Base-by-base conservation (phyloP, 2,888 invertebrate genomes). In the Biston stratarius region DNA sequence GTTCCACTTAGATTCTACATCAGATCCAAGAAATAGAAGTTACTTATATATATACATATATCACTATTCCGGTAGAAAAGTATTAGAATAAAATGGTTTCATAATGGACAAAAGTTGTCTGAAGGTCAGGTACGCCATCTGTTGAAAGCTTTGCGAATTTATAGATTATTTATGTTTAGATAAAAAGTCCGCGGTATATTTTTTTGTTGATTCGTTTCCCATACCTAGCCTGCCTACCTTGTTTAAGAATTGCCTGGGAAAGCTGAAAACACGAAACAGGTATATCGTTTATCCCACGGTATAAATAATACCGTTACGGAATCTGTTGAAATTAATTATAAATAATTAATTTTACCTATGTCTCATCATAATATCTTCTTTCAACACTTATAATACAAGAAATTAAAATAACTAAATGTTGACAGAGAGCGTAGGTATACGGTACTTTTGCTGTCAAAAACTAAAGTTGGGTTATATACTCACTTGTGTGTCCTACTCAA, bases 231-330 rank as follows among this genome's bases (percentile, higher is more conserved):
- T 53, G 38, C 52, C 9, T 38, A 24, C 3, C 0, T 2, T 6
- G 9, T 6, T 38, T 53, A 24, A 53, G 36, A 61, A 61, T 45
- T 11, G 33, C 24, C 34, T 58, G 36, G 6, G 15, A 48, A 38
- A 47, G 47, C 58, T 48, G 58, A 48, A 58, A 58, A 58, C 47
- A 47, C 47, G 36, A 58, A 47, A 36, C 36, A 47, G n/a, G 5
- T 45, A 44, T 56, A n/a, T 44, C 24, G 24, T 33, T 56, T 56
- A 45, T 57, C 56, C 58, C 58, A 47, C 58, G 47, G 47, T 47
- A 6, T 48, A 45, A 12, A 14, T n/a, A n/a, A n/a, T n/a, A n/a
- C n/a, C n/a, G n/a, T n/a, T n/a, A n/a, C n/a, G n/a, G 38, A 6
- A 52, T 38, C n/a, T 52, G n/a, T 14, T 38, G 36, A 15, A 52